Percentiles rank a stretch among this genome's conserved stretches.
phyloP scores from a whole-genome alignment of 2,113 vertebrate species.

The Pygoscelis adeliae region DNA sequence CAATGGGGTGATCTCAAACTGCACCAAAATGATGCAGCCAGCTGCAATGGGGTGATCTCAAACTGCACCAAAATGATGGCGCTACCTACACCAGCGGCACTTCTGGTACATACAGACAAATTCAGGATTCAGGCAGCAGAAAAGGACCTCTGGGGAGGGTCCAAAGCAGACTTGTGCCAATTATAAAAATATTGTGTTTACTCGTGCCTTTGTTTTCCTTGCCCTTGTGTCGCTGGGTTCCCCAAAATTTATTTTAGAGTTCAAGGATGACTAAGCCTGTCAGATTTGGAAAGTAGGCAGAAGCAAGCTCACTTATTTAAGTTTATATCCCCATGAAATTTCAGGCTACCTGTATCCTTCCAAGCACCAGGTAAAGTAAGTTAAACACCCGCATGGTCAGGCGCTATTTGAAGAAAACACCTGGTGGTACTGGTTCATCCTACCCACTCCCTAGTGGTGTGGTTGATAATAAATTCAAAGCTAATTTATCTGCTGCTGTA shows the following conservation, averaged over 20 bases:
- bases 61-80: fast-evolving
- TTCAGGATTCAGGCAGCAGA: background rate
- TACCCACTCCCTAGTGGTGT: background rate
- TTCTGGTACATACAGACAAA: background rate
- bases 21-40: background rate
- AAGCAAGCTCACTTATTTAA: background rate
- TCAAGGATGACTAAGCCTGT: background rate
- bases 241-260: background rate
- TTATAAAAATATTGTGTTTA: background rate
- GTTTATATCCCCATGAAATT: background rate
- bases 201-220: background rate
- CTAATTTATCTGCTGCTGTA: background rate
- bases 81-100: background rate
- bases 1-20: background rate
- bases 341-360: background rate
- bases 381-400: background rate
- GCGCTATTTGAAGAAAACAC: background rate
- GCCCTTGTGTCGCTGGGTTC: background rate
- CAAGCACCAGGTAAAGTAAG: background rate
- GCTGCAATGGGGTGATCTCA: background rate
- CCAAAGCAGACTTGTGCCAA: background rate
- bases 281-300: background rate
- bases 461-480: background rate
- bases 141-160: background rate
- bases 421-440: background rate